Evolutionary conservation across 2,797 vertebrate genomes (phyloP).

Genomic region (Centropyge bicolor): DNA sequence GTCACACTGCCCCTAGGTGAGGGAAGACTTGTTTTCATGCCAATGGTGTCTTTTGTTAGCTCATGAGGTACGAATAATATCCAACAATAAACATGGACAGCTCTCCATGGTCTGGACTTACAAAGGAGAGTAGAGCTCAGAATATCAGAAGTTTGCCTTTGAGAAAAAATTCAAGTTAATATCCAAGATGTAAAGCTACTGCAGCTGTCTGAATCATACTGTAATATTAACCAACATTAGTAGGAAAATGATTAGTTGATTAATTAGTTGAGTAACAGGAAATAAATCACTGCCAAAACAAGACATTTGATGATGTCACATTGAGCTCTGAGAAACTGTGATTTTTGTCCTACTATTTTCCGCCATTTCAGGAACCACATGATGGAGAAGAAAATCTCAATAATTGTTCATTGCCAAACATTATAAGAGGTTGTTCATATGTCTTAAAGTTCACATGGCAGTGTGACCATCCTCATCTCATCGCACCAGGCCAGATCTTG

Average conservation of each 20-base stretch:
- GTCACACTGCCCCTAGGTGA: conserved; percentile 28
- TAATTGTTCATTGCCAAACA: neutral
- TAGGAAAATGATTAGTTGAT: too few species aligned
- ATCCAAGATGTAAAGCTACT: neutral
- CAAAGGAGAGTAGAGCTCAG: neutral
- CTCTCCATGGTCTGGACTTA: neutral
- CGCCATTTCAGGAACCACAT: neutral
- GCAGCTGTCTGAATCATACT: neutral
- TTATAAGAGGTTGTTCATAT: neutral
- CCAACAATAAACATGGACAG: conserved; percentile 7
- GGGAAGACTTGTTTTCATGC: conserved; percentile 1
- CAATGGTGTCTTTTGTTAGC: neutral
- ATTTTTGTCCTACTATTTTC: neutral
- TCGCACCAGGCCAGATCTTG: conserved; percentile 14
- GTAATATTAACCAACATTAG: too few species aligned
- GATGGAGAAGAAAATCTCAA: neutral
- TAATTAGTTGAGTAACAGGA: neutral
- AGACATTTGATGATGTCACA: too few species aligned
- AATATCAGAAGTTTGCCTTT: neutral
- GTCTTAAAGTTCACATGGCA: neutral
- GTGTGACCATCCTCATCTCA: conserved; percentile 6
- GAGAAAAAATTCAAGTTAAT: neutral
- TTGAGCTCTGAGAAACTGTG: too few species aligned
- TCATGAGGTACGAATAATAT: conserved; percentile 5
- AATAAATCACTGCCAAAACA: neutral